Conservation (phyloP, 2,888 invertebrate species). For the Drosophila anomelani region DNA sequence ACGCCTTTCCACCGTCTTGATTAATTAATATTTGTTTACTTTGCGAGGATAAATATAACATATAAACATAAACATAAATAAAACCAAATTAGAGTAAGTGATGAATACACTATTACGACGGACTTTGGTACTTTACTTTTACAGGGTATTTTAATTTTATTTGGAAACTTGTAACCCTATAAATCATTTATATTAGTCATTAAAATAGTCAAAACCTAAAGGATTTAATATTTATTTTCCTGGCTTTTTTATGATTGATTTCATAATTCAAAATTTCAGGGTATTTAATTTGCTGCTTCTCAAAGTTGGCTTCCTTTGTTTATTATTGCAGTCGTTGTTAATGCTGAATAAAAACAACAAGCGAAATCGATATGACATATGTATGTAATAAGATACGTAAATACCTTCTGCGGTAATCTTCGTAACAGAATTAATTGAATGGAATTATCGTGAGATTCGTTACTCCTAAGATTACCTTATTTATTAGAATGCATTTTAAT, state of each 20-base stretch:
- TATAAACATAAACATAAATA: constrained; percentile 17
- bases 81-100: background rate
- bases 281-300: background rate
- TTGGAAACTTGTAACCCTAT: background rate
- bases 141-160: background rate
- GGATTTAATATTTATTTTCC: no score
- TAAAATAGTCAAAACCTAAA: no score
- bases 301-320: background rate
- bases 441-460: background rate
- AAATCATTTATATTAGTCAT: no score
- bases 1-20: constrained; percentile 21
- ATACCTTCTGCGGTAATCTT: constrained; percentile 7
- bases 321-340: constrained; percentile 15
- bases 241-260: background rate
- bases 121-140: no score
- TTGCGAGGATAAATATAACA: constrained; percentile 13
- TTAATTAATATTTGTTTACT: constrained; percentile 28
- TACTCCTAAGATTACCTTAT: constrained; percentile 5
- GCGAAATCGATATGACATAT: constrained; percentile 13
- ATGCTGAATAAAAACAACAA: constrained; percentile 18
- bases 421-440: constrained; percentile 6
- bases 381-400: background rate
- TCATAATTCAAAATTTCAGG: background rate
- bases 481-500: constrained; percentile 15
- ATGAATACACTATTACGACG: constrained; percentile 30